Base-by-base conservation (phyloP, 2,888 invertebrate species). In the Philaethria dido region DNA sequence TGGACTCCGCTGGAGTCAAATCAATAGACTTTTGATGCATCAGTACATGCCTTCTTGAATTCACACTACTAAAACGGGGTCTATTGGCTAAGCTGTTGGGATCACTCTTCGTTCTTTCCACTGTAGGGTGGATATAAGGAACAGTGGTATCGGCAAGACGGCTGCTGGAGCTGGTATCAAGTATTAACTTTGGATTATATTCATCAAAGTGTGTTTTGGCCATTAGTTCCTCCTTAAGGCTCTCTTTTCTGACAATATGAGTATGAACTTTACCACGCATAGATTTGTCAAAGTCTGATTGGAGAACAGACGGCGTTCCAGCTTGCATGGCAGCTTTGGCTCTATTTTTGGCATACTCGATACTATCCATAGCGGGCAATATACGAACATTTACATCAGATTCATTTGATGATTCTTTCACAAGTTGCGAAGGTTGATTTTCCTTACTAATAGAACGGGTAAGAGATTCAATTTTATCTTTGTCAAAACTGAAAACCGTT, bases 1-100 rank as follows among this genome's bases (percentile, higher is more conserved):
- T 96, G 0, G 97, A 97, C 84, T 97, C 97, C 0, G 96, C 96
- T 4, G 97, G 97, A 1, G 97, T 97, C 33, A 97, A 86, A 79
- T 97, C 97, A 68, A 97, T 97, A 0, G 97, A 97, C 80, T 97
- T 97, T 78, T 97, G 97, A 85, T 97, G 97, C 95, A 96, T 97
- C 25, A 97, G 83, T 33, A 96, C 94, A 84, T 96, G 95, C 18
- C 97, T 93, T n/a, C 96, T 94, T 3, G 95, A 95, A 78, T 94
- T 96, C 4, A 95, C 96, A 68, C 95, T 95, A 68, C 95, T 95
- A 63, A 96, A 91, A 16, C 96, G 93, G 69, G 95, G 95, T 66
- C 96, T 93, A 75, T 95, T 95, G 0, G 96, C 96, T 62, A 96
- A 89, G 39, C 95, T 95, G 81, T 97, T 97, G 0, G 97, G 97